Conservation (phyloP, 2,888 invertebrate genomes). For the Metalampra italica region DNA sequence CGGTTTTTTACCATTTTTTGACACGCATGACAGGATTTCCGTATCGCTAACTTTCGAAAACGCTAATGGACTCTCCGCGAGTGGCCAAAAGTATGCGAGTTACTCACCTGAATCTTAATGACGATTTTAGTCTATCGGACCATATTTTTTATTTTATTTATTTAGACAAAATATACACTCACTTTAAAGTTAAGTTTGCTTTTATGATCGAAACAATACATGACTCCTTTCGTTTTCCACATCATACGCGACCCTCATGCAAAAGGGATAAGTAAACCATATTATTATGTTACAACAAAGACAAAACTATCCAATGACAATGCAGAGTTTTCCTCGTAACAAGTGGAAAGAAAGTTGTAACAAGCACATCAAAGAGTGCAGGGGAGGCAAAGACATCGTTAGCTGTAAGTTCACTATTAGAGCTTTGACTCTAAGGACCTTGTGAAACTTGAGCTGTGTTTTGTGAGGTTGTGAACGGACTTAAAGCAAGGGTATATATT, state of each 20-base stretch:
- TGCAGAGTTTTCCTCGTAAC: conserved; percentile 34
- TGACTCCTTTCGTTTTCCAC: too few species aligned
- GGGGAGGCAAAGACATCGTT: conserved; percentile 36
- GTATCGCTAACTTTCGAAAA: too few species aligned
- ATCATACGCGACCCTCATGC: not conserved
- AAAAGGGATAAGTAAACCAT: not conserved
- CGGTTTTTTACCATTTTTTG: too few species aligned
- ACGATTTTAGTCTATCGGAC: too few species aligned
- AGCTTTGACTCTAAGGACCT: conserved; percentile 11
- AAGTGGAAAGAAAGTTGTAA: conserved; percentile 34
- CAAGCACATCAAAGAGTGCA: conserved; percentile 36
- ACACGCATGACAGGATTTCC: too few species aligned
- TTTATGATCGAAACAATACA: too few species aligned
- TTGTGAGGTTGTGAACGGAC: not conserved
- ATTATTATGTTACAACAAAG: not conserved
- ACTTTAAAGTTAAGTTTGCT: too few species aligned
- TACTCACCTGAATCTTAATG: too few species aligned
- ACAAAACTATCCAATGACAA: conserved; percentile 24
- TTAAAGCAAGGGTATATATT: not conserved
- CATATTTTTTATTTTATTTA: too few species aligned
- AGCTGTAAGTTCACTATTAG: conserved; percentile 38
- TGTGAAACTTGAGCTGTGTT: not conserved
- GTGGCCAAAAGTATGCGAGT: too few species aligned
- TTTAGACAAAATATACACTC: too few species aligned
- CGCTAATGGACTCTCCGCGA: too few species aligned